phyloP scores from a whole-genome alignment of 2,797 vertebrate genomes.

The Malurus leucopterus region DNA sequence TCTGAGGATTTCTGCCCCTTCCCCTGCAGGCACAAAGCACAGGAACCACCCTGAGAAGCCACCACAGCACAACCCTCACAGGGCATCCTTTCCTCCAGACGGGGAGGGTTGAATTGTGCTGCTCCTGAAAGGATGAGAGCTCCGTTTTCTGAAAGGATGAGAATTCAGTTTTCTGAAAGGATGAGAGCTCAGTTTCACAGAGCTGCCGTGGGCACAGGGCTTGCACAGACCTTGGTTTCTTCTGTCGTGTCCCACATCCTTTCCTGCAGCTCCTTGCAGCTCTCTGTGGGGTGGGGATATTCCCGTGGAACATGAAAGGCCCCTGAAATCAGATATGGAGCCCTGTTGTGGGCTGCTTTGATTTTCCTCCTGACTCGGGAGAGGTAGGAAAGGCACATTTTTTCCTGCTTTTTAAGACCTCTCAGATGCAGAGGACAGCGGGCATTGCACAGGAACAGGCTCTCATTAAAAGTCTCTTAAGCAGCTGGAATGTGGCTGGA shows the following conservation, averaged over 20 bases:
- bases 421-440: constrained; percentile 38
- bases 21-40: neutral
- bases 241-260: neutral
- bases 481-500: constrained; percentile 64
- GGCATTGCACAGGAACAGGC: constrained; percentile 45
- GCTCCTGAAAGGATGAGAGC: neutral
- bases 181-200: neutral
- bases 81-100: neutral
- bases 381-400: constrained; percentile 34
- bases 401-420: constrained; percentile 37
- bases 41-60: neutral
- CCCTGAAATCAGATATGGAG: constrained; percentile 42
- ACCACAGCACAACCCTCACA: neutral
- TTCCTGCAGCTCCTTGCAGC: neutral
- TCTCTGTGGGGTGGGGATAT: neutral
- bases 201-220: neutral
- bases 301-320: constrained; percentile 42
- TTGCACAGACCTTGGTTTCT: neutral
- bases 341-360: constrained; percentile 33
- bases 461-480: constrained; percentile 63
- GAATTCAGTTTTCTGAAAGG: neutral
- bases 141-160: neutral
- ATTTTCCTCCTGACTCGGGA: constrained; percentile 11
- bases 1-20: neutral
- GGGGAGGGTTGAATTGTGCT: neutral